A percentile compares a stretch with the other conserved stretches of the same genome.
Conservation (phyloP, 2,888 invertebrate species). For the Plusia festucae region DNA sequence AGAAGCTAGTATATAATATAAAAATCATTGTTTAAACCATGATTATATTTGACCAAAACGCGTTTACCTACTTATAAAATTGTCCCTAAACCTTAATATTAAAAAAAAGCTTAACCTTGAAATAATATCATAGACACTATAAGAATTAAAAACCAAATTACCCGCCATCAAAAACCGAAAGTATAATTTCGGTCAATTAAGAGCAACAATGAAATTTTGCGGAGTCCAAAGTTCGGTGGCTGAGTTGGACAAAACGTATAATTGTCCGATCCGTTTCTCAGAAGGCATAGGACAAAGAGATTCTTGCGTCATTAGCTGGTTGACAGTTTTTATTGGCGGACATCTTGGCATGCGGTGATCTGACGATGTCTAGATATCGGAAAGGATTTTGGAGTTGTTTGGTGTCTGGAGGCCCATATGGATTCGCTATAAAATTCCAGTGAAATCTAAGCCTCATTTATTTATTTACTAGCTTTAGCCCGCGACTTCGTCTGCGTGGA, state of each 20-base stretch:
- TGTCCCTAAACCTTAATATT: no score
- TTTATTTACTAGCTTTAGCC: no score
- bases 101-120: background rate
- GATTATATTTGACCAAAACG: no score
- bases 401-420: no score
- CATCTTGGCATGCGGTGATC: slow-evolving; percentile 19
- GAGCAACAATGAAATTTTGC: slow-evolving; percentile 49
- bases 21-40: no score
- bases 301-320: slow-evolving; percentile 39
- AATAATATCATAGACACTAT: background rate
- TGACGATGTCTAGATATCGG: background rate
- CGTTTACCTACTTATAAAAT: no score
- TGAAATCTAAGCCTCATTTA: no score
- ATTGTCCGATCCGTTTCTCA: slow-evolving; percentile 41
- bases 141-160: background rate
- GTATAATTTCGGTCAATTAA: slow-evolving; percentile 43
- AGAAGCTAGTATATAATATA: no score
- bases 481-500: no score
- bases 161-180: slow-evolving; percentile 4
- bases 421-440: no score
- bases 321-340: slow-evolving; percentile 8
- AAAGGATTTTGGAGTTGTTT: background rate
- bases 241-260: slow-evolving; percentile 36
- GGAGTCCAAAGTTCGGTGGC: slow-evolving; percentile 37
- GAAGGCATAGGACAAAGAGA: slow-evolving; percentile 36